Conservation (phyloP, 2,797 vertebrate species). For the Microtus californicus region DNA sequence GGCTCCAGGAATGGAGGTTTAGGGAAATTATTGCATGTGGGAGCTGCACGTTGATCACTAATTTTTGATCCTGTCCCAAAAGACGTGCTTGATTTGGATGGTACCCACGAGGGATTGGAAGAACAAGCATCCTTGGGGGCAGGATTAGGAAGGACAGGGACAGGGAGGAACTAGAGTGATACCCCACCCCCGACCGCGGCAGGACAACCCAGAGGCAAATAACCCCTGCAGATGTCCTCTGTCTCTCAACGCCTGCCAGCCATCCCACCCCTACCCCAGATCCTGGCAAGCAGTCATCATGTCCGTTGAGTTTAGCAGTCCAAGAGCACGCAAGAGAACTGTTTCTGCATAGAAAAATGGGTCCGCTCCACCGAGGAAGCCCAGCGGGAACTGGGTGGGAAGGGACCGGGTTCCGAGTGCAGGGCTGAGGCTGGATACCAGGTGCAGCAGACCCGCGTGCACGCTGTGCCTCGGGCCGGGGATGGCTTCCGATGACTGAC, state of each 20-base stretch:
- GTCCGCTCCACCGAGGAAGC: not conserved
- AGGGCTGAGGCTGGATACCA: not conserved
- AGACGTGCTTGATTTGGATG: not conserved
- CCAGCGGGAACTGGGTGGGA: not conserved
- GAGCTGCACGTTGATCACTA: not conserved
- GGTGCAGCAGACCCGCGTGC: not conserved
- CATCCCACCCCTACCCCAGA: not conserved
- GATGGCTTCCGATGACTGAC: not conserved
- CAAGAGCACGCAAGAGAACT: not conserved
- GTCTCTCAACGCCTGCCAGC: not conserved
- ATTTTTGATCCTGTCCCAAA: not conserved
- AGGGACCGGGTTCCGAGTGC: not conserved
- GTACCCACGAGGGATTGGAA: too few species aligned
- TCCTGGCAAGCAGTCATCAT: not conserved
- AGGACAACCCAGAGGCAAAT: not conserved
- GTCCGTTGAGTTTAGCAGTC: not conserved
- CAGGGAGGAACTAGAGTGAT: not conserved
- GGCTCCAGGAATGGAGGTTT: not conserved
- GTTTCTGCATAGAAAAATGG: not conserved
- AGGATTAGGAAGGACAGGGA: not conserved
- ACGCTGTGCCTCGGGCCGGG: not conserved
- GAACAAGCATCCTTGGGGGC: not conserved
- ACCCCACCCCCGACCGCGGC: not conserved
- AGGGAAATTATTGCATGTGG: not conserved
- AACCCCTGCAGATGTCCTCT: not conserved